Conservation (phyloP, 2,797 vertebrate species). For the Falco peregrinus region DNA sequence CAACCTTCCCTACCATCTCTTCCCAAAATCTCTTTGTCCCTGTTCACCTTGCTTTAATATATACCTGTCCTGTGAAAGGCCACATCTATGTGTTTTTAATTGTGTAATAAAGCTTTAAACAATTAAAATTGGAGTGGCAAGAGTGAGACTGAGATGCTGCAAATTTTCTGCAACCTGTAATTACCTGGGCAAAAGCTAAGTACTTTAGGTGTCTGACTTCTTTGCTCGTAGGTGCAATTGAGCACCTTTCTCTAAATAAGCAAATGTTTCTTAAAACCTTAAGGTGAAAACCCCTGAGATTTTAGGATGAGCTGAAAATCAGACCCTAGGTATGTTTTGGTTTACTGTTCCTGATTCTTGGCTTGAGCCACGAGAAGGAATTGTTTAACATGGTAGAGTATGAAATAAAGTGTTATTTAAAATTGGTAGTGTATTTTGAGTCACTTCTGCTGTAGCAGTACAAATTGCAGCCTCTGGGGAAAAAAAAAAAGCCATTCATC, state of each 20-base stretch:
- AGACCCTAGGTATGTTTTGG: background rate
- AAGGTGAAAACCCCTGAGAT: accelerated
- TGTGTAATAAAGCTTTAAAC: background rate
- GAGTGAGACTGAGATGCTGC: background rate
- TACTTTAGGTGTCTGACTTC: background rate
- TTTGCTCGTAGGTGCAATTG: background rate
- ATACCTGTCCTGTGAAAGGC: background rate
- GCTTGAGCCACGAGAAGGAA: background rate
- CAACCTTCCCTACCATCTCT: background rate
- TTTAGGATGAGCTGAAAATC: background rate
- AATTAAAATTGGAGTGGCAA: background rate
- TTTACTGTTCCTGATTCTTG: background rate
- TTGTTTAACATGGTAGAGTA: background rate
- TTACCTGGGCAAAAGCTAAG: background rate
- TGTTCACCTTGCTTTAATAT: background rate
- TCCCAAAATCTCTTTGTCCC: background rate
- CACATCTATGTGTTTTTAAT: background rate
- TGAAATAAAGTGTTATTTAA: background rate
- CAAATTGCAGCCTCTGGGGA: background rate
- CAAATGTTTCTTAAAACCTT: background rate
- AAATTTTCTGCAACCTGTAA: background rate
- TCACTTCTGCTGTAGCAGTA: background rate
- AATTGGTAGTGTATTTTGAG: background rate
- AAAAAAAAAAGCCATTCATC: background rate
- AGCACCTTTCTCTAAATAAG: background rate